Base-by-base conservation (phyloP, 2,888 invertebrate species). In the Scaeva pyrastri region DNA sequence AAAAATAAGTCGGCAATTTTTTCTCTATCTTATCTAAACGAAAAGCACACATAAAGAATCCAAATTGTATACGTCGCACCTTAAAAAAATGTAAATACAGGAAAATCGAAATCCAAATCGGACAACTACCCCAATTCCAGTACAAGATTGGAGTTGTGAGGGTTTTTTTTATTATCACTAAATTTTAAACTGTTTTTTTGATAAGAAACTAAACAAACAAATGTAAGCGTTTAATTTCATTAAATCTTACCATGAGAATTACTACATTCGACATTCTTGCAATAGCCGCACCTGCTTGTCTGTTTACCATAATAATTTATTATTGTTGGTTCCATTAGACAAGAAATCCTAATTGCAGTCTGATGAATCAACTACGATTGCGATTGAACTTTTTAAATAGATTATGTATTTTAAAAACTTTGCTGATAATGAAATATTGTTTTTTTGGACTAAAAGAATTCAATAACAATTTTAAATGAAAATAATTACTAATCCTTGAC, bases 231-330 rank as follows among this genome's bases (percentile, higher is more conserved):
- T 26, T 12, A 39, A 58, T 39, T 56, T 52, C n/a, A 21, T 36
- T 31, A 98, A 68, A 66, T 76, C 91, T 89, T 90, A 92, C 91
- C 92, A 84, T 92, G 89, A n/a, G 91, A 89, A 62, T 88, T 88
- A 71, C 90, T 89, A 79, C 90, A 89, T n/a, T 89, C 81, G 1
- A 39, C 77, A 11, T 90, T 90, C 31, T 90, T 89, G 83, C 91
- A 92, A 73, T 92, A 92, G 74, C 91, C 91, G 78, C 91, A 92
- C 85, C 88, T 91, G 84, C 88, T 85, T 4, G 70, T 87, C 84
- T 92, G 91, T 72, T 89, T 82, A 2, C 91, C 91, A 88, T 87
- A 91, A 87, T 91, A 92, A 58, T 90, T 88, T 68, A 91, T 89
- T 81, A 91, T 89, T 88, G 91, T 91, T 41, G 85, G 75, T 79